Conservation (phyloP, 2,797 vertebrate species). For the Scolopax rusticola region DNA sequence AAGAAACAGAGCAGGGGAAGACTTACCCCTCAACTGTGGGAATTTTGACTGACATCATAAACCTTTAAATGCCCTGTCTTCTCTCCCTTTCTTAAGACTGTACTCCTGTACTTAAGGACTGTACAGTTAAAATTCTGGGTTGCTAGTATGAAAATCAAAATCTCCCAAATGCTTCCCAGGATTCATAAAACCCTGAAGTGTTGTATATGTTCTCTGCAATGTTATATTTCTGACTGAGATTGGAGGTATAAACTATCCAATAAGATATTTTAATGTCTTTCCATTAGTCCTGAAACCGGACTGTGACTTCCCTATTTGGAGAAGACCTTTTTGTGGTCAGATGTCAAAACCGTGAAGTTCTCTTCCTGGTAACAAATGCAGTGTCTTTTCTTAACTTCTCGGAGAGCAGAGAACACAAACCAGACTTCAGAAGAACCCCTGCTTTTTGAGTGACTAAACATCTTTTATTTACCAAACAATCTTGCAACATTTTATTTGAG, state of each 20-base stretch:
- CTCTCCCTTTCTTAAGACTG: background rate
- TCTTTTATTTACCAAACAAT: background rate
- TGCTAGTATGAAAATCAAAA: background rate
- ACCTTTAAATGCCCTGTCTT: background rate
- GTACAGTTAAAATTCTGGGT: background rate
- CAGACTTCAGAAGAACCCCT: background rate
- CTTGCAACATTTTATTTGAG: background rate
- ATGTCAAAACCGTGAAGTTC: background rate
- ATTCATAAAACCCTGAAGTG: background rate
- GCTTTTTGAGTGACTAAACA: background rate
- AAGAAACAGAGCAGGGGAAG: background rate
- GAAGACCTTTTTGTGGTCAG: background rate
- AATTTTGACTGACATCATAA: background rate
- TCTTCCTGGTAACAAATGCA: background rate
- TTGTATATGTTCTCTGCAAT: background rate
- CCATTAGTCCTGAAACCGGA: background rate
- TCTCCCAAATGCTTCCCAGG: background rate
- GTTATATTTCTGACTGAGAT: background rate
- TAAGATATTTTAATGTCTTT: background rate
- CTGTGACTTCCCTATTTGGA: background rate
- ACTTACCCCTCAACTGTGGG: background rate
- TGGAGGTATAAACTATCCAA: background rate
- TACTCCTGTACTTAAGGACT: background rate
- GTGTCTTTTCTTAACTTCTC: background rate
- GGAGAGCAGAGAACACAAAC: background rate